These are phyloP conservation scores for Lacerta viridis DNA, from an alignment of 2,797 vertebrate genomes.

Conservation along the genomic window DNA sequence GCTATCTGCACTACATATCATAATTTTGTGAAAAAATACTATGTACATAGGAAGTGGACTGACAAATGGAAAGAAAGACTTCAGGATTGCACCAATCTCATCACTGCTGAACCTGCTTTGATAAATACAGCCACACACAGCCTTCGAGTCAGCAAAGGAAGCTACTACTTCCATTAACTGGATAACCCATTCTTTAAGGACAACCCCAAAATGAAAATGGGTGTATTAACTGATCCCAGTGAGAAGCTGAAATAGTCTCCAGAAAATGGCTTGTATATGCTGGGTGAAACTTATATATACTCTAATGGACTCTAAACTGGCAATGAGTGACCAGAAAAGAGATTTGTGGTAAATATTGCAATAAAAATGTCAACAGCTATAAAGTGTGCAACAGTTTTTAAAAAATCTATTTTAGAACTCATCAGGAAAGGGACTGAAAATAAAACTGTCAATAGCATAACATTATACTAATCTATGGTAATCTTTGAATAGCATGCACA, in stretches of 20 bases:
- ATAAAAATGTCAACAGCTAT: too few species aligned
- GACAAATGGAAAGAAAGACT: not conserved
- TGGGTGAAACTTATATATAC: not conserved
- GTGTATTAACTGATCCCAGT: not conserved
- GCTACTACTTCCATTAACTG: not conserved
- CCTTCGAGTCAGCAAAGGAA: not conserved
- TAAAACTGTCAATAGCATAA: too few species aligned
- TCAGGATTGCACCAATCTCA: not conserved
- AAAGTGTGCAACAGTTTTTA: too few species aligned
- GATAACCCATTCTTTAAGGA: not conserved
- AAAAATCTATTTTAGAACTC: too few species aligned
- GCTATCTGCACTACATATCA: not conserved
- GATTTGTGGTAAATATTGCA: too few species aligned
- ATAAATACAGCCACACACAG: not conserved
- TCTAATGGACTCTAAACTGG: too few species aligned
- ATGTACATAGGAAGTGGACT: not conserved
- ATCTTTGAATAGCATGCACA: too few species aligned
- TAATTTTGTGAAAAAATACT: not conserved
- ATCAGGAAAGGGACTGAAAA: too few species aligned
- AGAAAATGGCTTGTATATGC: not conserved
- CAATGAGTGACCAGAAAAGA: too few species aligned
- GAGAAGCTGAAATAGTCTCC: not conserved
- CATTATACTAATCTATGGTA: too few species aligned
- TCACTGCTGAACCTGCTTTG: not conserved
- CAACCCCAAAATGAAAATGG: not conserved